Conservation (phyloP, 2,113 vertebrate species). For the Hipposideros armiger region DNA sequence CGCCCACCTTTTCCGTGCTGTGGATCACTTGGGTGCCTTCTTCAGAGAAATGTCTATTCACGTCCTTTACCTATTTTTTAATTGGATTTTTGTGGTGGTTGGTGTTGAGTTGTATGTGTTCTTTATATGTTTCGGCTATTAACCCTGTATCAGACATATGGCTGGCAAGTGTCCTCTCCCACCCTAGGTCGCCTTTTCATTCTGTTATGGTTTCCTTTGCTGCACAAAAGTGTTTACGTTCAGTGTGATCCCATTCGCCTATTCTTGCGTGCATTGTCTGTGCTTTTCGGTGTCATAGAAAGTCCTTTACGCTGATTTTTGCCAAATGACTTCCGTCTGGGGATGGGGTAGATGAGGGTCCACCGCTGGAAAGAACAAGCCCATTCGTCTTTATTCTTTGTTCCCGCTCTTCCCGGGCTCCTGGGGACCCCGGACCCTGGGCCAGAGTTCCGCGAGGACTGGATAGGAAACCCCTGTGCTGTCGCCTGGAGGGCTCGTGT, state of each 20-base stretch:
- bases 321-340: neutral
- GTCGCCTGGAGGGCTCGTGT: fast-evolving
- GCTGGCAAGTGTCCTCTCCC: neutral
- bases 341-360: no score
- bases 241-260: neutral
- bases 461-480: fast-evolving
- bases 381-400: neutral
- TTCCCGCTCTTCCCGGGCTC: neutral
- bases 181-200: neutral
- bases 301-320: neutral
- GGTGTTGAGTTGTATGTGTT: neutral
- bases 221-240: neutral
- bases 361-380: no score
- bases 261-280: neutral
- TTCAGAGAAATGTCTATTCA: neutral
- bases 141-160: fast-evolving
- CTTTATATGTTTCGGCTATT: fast-evolving
- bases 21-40: neutral
- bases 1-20: fast-evolving
- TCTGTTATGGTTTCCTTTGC: fast-evolving
- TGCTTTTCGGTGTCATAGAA: neutral
- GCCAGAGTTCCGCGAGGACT: neutral
- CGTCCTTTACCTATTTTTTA: neutral
- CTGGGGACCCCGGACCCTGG: neutral
- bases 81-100: fast-evolving